These are phyloP conservation scores for Rhynchonycteris naso DNA, from an alignment of 2,797 vertebrate genomes.

Conservation along the genomic window DNA sequence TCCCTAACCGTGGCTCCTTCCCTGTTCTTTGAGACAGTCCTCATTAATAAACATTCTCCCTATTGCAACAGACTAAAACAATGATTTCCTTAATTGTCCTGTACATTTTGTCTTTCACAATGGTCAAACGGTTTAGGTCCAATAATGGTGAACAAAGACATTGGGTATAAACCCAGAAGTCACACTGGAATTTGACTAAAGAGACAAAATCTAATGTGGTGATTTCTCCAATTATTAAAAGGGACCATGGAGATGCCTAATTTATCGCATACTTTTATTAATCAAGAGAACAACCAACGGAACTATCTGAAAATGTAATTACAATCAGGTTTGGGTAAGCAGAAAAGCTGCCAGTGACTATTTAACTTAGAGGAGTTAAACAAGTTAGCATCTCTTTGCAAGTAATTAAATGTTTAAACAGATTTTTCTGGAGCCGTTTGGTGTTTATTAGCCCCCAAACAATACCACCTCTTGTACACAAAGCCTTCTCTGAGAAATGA, in stretches of 20 bases:
- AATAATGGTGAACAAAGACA: not conserved
- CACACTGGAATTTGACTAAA: not conserved
- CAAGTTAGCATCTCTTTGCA: constrained; percentile 60
- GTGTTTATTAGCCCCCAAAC: constrained; percentile 72
- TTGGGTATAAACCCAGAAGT: constrained; percentile 11
- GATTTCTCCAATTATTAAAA: constrained; percentile 8
- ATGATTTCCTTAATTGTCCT: not conserved
- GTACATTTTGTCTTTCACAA: not conserved
- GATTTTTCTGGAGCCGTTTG: constrained; percentile 68
- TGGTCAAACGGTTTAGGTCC: not conserved
- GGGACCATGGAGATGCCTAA: not conserved
- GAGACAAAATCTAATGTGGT: not conserved
- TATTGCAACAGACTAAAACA: not conserved
- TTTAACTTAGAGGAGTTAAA: constrained; percentile 64
- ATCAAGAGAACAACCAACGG: not conserved
- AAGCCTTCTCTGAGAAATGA: constrained; percentile 50
- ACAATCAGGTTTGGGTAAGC: constrained; percentile 58
- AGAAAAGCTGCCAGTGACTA: constrained; percentile 47
- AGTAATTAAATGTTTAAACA: constrained; percentile 69
- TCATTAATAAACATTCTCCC: not conserved
- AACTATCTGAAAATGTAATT: constrained; percentile 55
- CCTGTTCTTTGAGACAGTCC: not conserved
- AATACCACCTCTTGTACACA: constrained; percentile 47
- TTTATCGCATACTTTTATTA: constrained; percentile 33
- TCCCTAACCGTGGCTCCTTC: not conserved